Percentiles rank a stretch among this genome's conserved stretches.
phyloP scores from a whole-genome alignment of 1,140 invertebrate species.

The Himalopsyche phryganea region DNA sequence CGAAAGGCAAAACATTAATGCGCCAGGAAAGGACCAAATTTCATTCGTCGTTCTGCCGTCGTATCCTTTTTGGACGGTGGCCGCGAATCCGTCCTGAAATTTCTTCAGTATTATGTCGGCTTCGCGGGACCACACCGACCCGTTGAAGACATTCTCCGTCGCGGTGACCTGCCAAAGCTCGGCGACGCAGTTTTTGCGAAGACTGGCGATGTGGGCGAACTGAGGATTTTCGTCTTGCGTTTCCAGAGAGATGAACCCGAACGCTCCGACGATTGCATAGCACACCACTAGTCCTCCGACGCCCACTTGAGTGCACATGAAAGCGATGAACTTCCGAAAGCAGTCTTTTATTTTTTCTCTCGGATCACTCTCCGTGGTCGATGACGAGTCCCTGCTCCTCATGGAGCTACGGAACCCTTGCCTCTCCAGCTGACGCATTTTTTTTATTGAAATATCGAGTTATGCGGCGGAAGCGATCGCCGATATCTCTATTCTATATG shows the following conservation, averaged over 20 bases:
- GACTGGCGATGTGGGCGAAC: slow-evolving; percentile 47
- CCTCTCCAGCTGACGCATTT: slow-evolving; percentile 15
- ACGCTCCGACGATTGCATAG: slow-evolving; percentile 92
- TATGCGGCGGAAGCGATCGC: background rate
- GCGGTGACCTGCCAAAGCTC: slow-evolving; percentile 73
- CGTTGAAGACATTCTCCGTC: slow-evolving; percentile 72
- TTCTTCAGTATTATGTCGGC: slow-evolving; percentile 63
- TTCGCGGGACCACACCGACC: slow-evolving; percentile 64
- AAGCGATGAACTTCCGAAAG: slow-evolving; percentile 78
- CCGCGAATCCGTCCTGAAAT: slow-evolving; percentile 71
- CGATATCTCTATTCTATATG: slow-evolving; percentile 2
- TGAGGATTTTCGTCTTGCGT: slow-evolving; percentile 61
- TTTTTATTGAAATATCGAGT: slow-evolving; percentile 2
- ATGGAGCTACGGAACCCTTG: slow-evolving; percentile 48
- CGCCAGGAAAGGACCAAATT: slow-evolving; percentile 80
- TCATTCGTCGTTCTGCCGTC: slow-evolving; percentile 67
- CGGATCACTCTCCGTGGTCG: slow-evolving; percentile 63
- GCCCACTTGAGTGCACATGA: slow-evolving; percentile 93
- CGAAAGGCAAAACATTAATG: slow-evolving; percentile 82
- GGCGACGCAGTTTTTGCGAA: slow-evolving; percentile 56
- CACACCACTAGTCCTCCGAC: slow-evolving; percentile 91
- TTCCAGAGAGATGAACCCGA: slow-evolving; percentile 87
- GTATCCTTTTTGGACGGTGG: slow-evolving; percentile 72
- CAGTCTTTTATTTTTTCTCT: slow-evolving; percentile 75
- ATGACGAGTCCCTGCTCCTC: slow-evolving; percentile 65